Percentiles rank a stretch among this genome's conserved stretches.
phyloP scores from a whole-genome alignment of 1,140 invertebrate species.

The Drosophila fuyamai region DNA sequence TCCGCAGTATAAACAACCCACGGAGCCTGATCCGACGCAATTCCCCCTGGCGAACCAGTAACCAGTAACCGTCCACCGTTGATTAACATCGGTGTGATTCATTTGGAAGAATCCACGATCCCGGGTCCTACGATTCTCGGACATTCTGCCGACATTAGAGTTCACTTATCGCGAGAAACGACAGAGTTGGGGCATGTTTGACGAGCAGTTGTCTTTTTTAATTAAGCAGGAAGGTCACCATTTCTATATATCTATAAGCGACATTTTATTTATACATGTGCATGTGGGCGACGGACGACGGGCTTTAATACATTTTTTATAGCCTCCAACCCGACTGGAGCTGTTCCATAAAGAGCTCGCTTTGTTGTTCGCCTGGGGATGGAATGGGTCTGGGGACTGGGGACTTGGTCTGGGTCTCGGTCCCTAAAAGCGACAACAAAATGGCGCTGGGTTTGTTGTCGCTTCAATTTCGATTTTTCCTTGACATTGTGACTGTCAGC shows the following conservation, averaged over 20 bases:
- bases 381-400: conserved; percentile 1
- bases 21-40: conserved; percentile 59
- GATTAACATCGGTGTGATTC: conserved; percentile 72
- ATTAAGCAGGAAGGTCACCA: conserved; percentile 78
- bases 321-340: conserved; percentile 16
- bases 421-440: conserved; percentile 50
- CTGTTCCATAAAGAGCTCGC: conserved; percentile 56
- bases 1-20: conserved; percentile 54
- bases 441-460: conserved; percentile 60
- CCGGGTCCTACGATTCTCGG: conserved; percentile 43
- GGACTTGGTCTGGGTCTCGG: conserved; percentile 9
- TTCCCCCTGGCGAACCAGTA: conserved; percentile 23
- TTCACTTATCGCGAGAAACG: conserved; percentile 16
- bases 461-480: conserved; percentile 69
- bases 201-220: conserved; percentile 80
- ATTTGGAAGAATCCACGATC: conserved; percentile 45
- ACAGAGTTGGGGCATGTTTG: conserved; percentile 59
- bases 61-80: conserved; percentile 21
- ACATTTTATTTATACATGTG: conserved; percentile 44
- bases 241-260: conserved; percentile 43
- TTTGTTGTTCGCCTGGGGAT: conserved; percentile 48
- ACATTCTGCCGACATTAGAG: conserved; percentile 21
- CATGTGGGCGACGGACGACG: conserved; percentile 27
- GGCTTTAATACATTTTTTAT: conserved; percentile 72
- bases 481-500: conserved; percentile 74